Evolutionary conservation across 1,140 invertebrate species (phyloP).

Genomic region (Phymastichus coffea): DNA sequence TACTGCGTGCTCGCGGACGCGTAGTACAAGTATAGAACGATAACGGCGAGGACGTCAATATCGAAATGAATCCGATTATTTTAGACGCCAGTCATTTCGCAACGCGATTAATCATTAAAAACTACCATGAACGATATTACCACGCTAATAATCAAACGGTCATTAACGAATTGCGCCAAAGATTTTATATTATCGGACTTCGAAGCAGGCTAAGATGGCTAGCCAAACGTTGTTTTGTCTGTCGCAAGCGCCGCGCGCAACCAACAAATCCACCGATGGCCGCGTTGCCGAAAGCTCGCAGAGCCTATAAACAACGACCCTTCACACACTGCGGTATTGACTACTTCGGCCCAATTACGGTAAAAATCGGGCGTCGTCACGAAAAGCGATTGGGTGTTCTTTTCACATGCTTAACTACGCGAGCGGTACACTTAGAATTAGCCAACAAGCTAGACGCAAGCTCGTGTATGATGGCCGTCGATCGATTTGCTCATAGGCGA

Average conservation of each 20-base stretch:
- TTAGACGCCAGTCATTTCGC: conserved; percentile 3
- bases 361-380: conserved; percentile 29
- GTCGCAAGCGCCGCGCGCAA: not conserved
- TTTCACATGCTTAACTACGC: conserved; percentile 35
- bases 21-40: not conserved
- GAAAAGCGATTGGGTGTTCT: conserved; percentile 45
- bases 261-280: conserved; percentile 7
- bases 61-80: conserved; percentile 5
- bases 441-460: conserved; percentile 28
- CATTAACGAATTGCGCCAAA: conserved; percentile 32
- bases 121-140: conserved; percentile 25
- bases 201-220: conserved; percentile 10
- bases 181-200: conserved; percentile 31
- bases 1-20: not conserved
- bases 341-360: conserved; percentile 39
- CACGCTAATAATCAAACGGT: conserved; percentile 31
- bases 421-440: conserved; percentile 37
- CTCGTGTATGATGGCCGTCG: conserved; percentile 32
- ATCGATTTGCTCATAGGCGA: conserved; percentile 32
- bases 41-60: not conserved
- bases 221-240: too few species aligned
- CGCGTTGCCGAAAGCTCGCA: not conserved
- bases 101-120: conserved; percentile 11
- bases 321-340: conserved; percentile 41
- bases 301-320: conserved; percentile 24